phyloP scores from a whole-genome alignment of 2,797 vertebrate genomes.

The Synaphobranchus kaupii region DNA sequence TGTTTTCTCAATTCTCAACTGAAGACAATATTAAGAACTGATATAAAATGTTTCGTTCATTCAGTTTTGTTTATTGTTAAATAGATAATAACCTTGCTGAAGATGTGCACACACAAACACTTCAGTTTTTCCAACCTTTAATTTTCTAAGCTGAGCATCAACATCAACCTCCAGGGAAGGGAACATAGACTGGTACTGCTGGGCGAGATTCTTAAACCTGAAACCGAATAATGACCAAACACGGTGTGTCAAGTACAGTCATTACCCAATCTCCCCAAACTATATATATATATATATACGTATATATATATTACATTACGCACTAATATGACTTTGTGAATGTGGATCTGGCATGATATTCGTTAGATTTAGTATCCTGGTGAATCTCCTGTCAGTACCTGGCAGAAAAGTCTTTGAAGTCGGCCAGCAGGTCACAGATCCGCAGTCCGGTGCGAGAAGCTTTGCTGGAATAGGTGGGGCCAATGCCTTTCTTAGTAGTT shows the following conservation, averaged over 20 bases:
- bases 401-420: conserved; percentile 91
- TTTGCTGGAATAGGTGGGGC: conserved; percentile 96
- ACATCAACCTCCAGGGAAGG: conserved; percentile 83
- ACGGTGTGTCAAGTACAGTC: background rate
- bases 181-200: conserved; percentile 95
- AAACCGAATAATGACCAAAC: conserved; percentile 18
- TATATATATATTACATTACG: no score
- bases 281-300: background rate
- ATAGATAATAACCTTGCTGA: background rate
- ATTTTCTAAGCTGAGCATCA: conserved; percentile 88
- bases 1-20: background rate
- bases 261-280: background rate
- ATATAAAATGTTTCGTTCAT: background rate
- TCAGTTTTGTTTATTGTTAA: background rate
- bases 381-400: conserved; percentile 67
- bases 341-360: background rate
- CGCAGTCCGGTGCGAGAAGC: conserved; percentile 93
- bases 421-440: conserved; percentile 91
- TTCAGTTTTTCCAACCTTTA: conserved; percentile 77
- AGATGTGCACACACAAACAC: background rate
- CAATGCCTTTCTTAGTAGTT: conserved; percentile 97
- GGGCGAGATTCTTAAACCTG: conserved; percentile 93
- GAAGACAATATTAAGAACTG: background rate
- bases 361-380: background rate
- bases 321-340: background rate